Conservation (phyloP, 2,797 vertebrate species). For the Urosaurus nigricauda region DNA sequence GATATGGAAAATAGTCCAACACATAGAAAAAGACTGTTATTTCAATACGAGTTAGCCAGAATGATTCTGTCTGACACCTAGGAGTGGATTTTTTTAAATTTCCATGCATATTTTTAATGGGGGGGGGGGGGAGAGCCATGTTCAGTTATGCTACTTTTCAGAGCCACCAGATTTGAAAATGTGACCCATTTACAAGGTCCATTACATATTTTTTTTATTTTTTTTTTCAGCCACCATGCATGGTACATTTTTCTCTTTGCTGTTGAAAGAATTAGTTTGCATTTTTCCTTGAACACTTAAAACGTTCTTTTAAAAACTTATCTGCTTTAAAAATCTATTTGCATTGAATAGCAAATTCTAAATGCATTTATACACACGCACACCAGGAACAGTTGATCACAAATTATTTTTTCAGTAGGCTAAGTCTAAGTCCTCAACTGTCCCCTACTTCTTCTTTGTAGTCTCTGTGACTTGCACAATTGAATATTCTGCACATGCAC, state of each 20-base stretch:
- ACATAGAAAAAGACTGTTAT: neutral
- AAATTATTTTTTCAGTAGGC: neutral
- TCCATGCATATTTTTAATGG: neutral
- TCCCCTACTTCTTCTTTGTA: neutral
- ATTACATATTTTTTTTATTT: too few relatives aligned
- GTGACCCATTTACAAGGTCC: neutral
- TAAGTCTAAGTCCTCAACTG: too few relatives aligned
- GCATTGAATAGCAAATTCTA: neutral
- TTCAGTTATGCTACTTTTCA: neutral
- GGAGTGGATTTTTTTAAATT: too few relatives aligned
- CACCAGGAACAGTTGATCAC: neutral
- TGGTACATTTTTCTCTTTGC: neutral
- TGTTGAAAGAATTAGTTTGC: neutral
- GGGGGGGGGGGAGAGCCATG: too few relatives aligned
- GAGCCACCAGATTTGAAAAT: neutral
- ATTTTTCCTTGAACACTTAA: neutral
- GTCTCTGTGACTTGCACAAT: too few relatives aligned
- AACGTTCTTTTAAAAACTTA: neutral
- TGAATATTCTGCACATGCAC: too few relatives aligned
- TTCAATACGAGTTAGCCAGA: neutral
- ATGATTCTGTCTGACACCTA: neutral
- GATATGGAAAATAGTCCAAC: neutral
- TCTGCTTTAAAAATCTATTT: neutral
- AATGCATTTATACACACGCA: neutral
- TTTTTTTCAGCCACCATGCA: neutral